Evolutionary conservation across 2,113 vertebrate genomes (phyloP), one percentile per base, ranked within the genome.

Genomic region (Prionailurus bengalensis): DNA sequence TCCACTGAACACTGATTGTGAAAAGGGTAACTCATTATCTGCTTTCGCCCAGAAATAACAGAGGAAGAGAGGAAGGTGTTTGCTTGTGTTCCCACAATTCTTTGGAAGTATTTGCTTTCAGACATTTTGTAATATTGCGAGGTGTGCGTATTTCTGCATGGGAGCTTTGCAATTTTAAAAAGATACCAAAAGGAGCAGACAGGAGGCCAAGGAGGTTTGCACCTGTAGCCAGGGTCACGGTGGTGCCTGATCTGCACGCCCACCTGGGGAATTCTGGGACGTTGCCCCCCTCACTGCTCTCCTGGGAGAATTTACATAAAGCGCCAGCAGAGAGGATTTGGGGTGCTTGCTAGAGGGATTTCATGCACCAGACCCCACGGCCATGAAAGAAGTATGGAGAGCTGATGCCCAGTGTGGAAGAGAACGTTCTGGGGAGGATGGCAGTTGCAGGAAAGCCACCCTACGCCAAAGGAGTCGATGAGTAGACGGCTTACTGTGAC

Each of bases 21-120:
- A 87, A 94, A 98, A 97, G 68, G 95, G 95, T 97, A 97, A 97
- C 89, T 98, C 97, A 98, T 98, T 97, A 98, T 97, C 96, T 95
- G 89, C 97, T 96, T 97, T 92, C 3, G 10, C 84, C 91, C 89
- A 95, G 95, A 92, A 97, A 94, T 90, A 97, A 96, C 94, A 96
- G 82, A 89, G 74, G 81, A 90, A 96, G 74, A 93, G 91, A 96
- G 85, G 91, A 96, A 94, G 73, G 91, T 98, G 91, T 98, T 98
- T 98, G 97, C 97, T 91, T 94, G 88, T 19, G 39, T 80, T 96
- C 96, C 93, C 97, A 86, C 85, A 87, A 84, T 97, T 95, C 97
- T 96, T 91, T 55, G 91, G 96, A 94, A 98, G 95, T 98, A 94
- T 98, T 98, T 98, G 94, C 97, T 98, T 88, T 98, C 95, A 97